These are phyloP conservation scores for Lasioglossum oenotherae DNA, from an alignment of 2,888 invertebrate species.

Conservation along the genomic window DNA sequence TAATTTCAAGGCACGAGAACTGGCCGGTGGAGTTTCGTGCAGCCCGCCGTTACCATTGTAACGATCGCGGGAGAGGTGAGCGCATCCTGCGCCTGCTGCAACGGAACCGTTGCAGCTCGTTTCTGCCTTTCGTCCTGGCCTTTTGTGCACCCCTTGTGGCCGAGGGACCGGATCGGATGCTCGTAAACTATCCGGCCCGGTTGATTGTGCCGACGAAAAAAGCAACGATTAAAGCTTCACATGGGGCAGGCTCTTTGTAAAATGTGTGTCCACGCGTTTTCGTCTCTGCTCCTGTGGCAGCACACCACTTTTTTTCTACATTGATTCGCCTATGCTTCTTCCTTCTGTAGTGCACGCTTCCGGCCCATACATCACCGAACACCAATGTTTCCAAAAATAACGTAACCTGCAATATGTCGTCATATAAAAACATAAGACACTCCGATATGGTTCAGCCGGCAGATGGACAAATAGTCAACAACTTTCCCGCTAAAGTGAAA, in stretches of 20 bases:
- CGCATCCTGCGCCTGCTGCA: conserved; percentile 53
- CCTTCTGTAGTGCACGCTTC: neutral
- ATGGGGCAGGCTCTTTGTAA: neutral
- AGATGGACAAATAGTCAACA: no score
- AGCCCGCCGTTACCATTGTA: conserved; percentile 58
- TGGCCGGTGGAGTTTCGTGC: conserved; percentile 57
- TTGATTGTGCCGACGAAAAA: conserved; percentile 66
- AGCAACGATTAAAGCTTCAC: conserved; percentile 33
- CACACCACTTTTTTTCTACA: neutral
- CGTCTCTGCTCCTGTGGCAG: neutral
- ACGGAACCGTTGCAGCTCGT: conserved; percentile 17
- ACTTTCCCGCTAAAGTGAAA: no score
- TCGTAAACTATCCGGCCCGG: conserved; percentile 56
- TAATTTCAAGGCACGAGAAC: conserved; percentile 65
- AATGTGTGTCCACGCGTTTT: neutral
- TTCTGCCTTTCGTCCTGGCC: conserved; percentile 23
- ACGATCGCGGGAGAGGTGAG: conserved; percentile 63
- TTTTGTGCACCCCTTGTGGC: conserved; percentile 42
- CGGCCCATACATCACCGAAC: neutral
- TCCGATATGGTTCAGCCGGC: no score
- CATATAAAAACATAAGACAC: no score
- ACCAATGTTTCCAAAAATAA: neutral
- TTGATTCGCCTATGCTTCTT: neutral
- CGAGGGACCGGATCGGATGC: conserved; percentile 58
- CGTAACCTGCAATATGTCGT: neutral